These are phyloP conservation scores for Daboia siamensis DNA, from an alignment of 2,113 vertebrate species.

Conservation along the genomic window DNA sequence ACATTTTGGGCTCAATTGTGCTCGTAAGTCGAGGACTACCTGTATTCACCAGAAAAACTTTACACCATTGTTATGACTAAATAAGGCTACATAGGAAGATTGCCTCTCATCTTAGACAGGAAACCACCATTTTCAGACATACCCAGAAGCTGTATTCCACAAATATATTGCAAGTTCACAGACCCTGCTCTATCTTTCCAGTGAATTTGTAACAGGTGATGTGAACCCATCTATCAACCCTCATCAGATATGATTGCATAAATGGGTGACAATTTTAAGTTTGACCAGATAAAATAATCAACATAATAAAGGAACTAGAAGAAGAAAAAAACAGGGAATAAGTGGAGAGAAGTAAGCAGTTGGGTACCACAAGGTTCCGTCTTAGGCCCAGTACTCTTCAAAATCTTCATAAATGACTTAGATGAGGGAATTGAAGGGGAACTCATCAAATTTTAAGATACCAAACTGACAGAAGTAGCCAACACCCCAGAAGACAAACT, in stretches of 20 bases:
- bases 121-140: not conserved
- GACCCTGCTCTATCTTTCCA: not conserved
- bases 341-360: not conserved
- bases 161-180: not conserved
- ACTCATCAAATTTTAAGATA: too few species aligned
- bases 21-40: too few species aligned
- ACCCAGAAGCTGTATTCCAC: not conserved
- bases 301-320: not conserved
- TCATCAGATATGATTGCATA: not conserved
- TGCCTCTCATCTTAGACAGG: not conserved
- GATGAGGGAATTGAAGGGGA: too few species aligned
- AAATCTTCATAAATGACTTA: too few species aligned
- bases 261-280: not conserved
- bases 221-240: not conserved
- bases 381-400: too few species aligned
- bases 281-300: not conserved
- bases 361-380: too few species aligned
- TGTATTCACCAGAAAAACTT: not conserved
- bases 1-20: too few species aligned
- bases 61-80: not conserved
- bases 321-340: not conserved
- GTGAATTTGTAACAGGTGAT: not conserved
- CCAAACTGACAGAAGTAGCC: too few species aligned
- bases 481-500: too few species aligned
- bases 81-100: not conserved